Evolutionary conservation across 1,140 invertebrate species (phyloP).

Genomic region (Calliopsis andreniformis): DNA sequence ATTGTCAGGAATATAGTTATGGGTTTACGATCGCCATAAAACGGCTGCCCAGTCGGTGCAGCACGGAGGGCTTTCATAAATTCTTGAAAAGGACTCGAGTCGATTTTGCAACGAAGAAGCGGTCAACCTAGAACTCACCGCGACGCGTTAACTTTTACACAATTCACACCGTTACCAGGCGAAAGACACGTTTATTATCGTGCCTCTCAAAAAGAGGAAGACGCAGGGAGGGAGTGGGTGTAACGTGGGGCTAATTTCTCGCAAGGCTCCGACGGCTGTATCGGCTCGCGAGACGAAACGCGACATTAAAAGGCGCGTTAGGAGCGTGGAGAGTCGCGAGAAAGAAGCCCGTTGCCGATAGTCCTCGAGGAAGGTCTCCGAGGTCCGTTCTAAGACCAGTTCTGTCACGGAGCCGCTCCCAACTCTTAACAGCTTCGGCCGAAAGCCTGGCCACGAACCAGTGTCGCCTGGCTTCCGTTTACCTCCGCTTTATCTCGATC

Average conservation of each 20-base stretch:
- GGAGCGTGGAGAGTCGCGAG: too few species aligned
- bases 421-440: slow-evolving; percentile 64
- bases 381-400: slow-evolving; percentile 65
- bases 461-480: slow-evolving; percentile 65
- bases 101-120: slow-evolving; percentile 33
- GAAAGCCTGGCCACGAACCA: slow-evolving; percentile 62
- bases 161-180: slow-evolving; percentile 24
- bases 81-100: slow-evolving; percentile 9
- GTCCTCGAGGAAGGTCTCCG: slow-evolving; percentile 33
- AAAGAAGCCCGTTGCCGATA: background rate
- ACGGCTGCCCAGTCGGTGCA: background rate
- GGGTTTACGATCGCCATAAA: slow-evolving; percentile 33
- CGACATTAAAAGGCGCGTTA: background rate
- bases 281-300: slow-evolving; percentile 17
- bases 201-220: background rate
- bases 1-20: background rate
- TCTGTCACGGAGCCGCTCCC: slow-evolving; percentile 72
- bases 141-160: slow-evolving; percentile 48
- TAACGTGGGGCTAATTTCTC: slow-evolving; percentile 28
- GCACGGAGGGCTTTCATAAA: slow-evolving; percentile 1
- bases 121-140: slow-evolving; percentile 31
- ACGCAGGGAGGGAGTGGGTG: slow-evolving; percentile 8
- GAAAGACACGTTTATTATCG: slow-evolving; percentile 33
- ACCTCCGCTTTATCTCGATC: slow-evolving; percentile 60
- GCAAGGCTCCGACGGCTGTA: background rate